Percentiles rank a stretch among this genome's conserved stretches.
phyloP scores from a whole-genome alignment of 2,888 invertebrate genomes.

The Acanthosoma haemorrhoidale region DNA sequence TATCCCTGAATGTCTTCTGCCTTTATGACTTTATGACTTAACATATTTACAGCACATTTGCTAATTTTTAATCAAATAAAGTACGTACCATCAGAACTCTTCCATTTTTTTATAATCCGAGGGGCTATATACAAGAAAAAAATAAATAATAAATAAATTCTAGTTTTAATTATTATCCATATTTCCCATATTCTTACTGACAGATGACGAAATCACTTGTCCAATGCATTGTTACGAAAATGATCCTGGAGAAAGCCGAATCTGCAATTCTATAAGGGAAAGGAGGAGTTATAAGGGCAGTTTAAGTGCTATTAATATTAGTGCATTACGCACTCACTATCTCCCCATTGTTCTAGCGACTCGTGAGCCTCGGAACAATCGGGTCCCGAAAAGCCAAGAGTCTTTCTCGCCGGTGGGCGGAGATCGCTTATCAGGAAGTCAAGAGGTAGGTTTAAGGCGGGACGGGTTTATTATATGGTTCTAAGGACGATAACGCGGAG shows the following conservation, averaged over 20 bases:
- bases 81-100: too few species aligned
- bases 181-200: neutral
- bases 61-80: too few species aligned
- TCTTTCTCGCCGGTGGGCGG: neutral
- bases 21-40: too few species aligned
- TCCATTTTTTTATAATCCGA: too few species aligned
- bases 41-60: too few species aligned
- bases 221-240: neutral
- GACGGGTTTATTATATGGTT: too few species aligned
- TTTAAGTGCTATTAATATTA: neutral
- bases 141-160: too few species aligned
- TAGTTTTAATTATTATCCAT: too few species aligned
- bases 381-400: neutral
- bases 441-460: neutral
- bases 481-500: too few species aligned
- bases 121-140: too few species aligned
- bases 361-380: constrained; percentile 1
- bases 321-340: neutral
- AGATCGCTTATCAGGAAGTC: neutral
- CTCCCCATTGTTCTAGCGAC: neutral
- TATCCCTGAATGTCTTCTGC: too few species aligned
- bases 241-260: neutral
- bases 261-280: neutral
- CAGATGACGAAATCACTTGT: neutral
- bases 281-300: neutral